phyloP scores from a whole-genome alignment of 1,140 invertebrate species.

The Nephila pilipes region DNA sequence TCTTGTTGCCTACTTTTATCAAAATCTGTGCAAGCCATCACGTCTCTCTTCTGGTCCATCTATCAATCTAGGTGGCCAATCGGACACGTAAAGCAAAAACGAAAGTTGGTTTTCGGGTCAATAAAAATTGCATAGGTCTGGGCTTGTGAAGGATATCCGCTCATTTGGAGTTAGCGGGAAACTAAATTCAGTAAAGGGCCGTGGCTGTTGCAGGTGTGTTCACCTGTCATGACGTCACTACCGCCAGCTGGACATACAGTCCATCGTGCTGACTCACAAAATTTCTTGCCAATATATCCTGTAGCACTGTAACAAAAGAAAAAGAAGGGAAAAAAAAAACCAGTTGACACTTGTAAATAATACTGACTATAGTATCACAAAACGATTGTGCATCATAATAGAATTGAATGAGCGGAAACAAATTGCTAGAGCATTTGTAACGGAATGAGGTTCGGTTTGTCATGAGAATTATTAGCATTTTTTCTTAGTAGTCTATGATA shows the following conservation, averaged over 20 bases:
- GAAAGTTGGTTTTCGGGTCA: conserved; percentile 37
- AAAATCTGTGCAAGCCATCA: neutral
- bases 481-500: neutral
- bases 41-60: neutral
- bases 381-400: conserved; percentile 1
- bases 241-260: conserved; percentile 50
- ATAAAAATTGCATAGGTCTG: conserved; percentile 9
- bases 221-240: conserved; percentile 31
- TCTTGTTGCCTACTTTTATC: neutral
- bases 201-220: conserved; percentile 35
- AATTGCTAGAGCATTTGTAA: conserved; percentile 18
- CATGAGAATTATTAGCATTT: neutral
- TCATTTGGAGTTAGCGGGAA: neutral
- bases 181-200: neutral
- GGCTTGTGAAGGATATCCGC: conserved; percentile 13
- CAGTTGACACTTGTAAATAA: conserved; percentile 11
- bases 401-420: neutral
- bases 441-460: neutral
- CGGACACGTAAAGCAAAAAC: neutral
- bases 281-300: neutral
- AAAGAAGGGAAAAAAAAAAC: neutral
- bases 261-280: conserved; percentile 9
- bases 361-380: neutral
- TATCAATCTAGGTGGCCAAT: conserved; percentile 13
- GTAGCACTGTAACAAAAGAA: neutral